These are phyloP conservation scores for Triplophysa rosa DNA, from an alignment of 2,113 vertebrate species.

Conservation along the genomic window DNA sequence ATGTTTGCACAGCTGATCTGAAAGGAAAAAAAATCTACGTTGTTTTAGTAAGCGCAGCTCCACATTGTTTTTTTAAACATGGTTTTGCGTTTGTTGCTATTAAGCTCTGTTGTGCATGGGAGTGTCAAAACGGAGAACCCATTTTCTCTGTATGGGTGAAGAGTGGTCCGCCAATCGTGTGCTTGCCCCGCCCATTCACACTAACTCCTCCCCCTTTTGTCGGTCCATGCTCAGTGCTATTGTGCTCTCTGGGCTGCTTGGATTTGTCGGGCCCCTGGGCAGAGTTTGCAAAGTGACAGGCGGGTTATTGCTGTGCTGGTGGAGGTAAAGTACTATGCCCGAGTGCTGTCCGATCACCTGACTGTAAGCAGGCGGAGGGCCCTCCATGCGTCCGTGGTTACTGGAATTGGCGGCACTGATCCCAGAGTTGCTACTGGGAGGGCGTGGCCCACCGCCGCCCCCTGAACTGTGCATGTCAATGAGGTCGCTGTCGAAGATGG, in stretches of 20 bases:
- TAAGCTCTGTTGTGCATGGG: slow-evolving; percentile 71
- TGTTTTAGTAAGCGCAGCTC: slow-evolving; percentile 74
- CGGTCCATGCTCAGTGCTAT: slow-evolving; percentile 82
- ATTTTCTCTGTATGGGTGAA: slow-evolving; percentile 31
- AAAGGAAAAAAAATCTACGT: slow-evolving; percentile 72
- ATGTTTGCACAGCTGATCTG: slow-evolving; percentile 27
- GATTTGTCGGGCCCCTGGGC: slow-evolving; percentile 44
- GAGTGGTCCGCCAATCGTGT: slow-evolving; percentile 17
- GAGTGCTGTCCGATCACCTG: slow-evolving; percentile 92
- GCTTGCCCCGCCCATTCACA: slow-evolving; percentile 63
- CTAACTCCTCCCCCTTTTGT: slow-evolving; percentile 80
- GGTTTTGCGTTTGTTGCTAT: slow-evolving; percentile 33
- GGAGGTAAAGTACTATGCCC: slow-evolving; percentile 87
- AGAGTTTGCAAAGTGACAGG: slow-evolving; percentile 45
- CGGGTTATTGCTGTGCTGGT: slow-evolving; percentile 87
- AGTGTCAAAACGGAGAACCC: slow-evolving; percentile 60
- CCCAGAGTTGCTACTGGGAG: slow-evolving; percentile 94
- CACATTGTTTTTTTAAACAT: slow-evolving; percentile 46
- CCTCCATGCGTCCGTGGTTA: slow-evolving; percentile 79
- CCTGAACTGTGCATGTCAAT: slow-evolving; percentile 80
- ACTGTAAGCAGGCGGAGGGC: slow-evolving; percentile 91
- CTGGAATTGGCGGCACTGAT: slow-evolving; percentile 86
- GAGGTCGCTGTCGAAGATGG: slow-evolving; percentile 96
- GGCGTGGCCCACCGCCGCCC: slow-evolving; percentile 72
- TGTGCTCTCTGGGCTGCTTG: slow-evolving; percentile 83